phyloP scores from a whole-genome alignment of 2,888 invertebrate species.

The Caenorhabditis uteleia region DNA sequence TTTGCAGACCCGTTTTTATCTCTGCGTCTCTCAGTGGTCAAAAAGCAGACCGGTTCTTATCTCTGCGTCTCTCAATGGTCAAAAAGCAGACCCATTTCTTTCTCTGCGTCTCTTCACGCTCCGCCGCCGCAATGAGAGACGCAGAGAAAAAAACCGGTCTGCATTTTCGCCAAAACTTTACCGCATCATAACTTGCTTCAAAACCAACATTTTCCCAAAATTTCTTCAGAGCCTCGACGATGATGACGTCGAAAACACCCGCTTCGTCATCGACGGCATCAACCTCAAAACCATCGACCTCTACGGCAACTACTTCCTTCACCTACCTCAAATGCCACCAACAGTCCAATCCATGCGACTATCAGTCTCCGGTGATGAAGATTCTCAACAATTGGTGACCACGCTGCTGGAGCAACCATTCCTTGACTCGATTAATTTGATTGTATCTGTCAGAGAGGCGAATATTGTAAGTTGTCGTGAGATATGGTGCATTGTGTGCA shows the following conservation, averaged over 20 bases:
- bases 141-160: no score
- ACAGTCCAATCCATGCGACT: constrained; percentile 61
- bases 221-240: constrained; percentile 29
- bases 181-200: no score
- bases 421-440: constrained; percentile 55
- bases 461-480: constrained; percentile 49
- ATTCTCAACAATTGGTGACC: constrained; percentile 49
- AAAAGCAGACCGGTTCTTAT: no score
- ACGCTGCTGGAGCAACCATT: constrained; percentile 47
- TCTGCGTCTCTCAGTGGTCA: no score
- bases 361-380: constrained; percentile 64
- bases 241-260: constrained; percentile 19
- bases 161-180: no score
- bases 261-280: constrained; percentile 42
- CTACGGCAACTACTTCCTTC: constrained; percentile 65
- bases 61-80: no score
- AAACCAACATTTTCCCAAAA: no score
- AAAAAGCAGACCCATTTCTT: no score
- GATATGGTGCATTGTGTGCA: not conserved
- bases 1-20: no score
- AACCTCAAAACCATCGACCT: constrained; percentile 63
- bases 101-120: no score
- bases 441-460: constrained; percentile 57
- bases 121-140: no score
- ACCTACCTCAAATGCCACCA: constrained; percentile 59